Conservation (phyloP, 2,888 invertebrate species). For the Ennomos quercinarius region DNA sequence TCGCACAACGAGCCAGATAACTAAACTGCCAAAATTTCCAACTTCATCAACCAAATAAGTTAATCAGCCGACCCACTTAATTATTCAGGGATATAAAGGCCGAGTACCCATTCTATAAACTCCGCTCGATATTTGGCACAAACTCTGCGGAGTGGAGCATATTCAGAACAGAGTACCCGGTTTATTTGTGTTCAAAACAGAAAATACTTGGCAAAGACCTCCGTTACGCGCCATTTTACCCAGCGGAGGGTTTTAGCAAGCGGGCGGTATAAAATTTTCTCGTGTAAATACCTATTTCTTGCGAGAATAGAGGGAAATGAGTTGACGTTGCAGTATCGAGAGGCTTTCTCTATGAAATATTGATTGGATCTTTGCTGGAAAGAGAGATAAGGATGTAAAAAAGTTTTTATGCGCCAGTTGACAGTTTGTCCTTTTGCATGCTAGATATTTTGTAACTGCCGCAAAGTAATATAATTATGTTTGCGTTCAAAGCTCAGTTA, state of each 20-base stretch:
- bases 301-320: constrained; percentile 41
- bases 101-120: constrained; percentile 51
- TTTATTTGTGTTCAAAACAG: constrained; percentile 59
- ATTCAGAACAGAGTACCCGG: constrained; percentile 55
- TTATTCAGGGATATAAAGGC: constrained; percentile 46
- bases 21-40: constrained; percentile 37
- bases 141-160: constrained; percentile 50
- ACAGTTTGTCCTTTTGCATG: background rate
- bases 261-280: constrained; percentile 43
- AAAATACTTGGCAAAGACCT: constrained; percentile 59
- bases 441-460: background rate
- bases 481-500: too few species aligned
- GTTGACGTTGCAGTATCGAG: constrained; percentile 42
- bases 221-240: constrained; percentile 40
- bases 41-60: constrained; percentile 44
- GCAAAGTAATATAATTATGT: too few species aligned
- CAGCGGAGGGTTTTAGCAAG: constrained; percentile 42
- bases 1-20: constrained; percentile 24
- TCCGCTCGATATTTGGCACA: constrained; percentile 59
- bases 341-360: constrained; percentile 37
- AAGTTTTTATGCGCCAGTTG: constrained; percentile 3
- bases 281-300: constrained; percentile 41
- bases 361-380: constrained; percentile 20
- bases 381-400: constrained; percentile 12
- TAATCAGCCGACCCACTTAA: constrained; percentile 46